Base-by-base conservation (phyloP, 2,888 invertebrate genomes). In the Leptogaster cylindrica region DNA sequence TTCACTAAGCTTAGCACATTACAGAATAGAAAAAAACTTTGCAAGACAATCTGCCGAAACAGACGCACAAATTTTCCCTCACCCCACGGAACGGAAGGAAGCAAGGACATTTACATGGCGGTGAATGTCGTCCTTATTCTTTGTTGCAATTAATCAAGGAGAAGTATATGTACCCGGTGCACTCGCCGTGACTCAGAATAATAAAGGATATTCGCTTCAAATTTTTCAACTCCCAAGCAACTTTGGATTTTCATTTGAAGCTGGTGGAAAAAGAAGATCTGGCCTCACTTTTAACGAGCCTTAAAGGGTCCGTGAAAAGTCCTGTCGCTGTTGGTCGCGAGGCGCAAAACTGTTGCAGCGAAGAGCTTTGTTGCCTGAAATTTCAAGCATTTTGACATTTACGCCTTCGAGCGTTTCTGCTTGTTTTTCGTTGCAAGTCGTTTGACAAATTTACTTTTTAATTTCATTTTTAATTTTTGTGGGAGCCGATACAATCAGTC, bases 71-170 rank as follows among this genome's bases (percentile, higher is more conserved):
- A 52, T 52, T 52, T 52, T 31, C 52, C 31, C 33, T 33, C 52
- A 31, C 5, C 33, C 18, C 31, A 16, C 2, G 18, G n/a, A 31
- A 31, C 52, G 52, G 33, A 33, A 52, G 52, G 52, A 52, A 20
- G 16, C 31, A 31, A 23, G 58, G 65, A 67, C 69, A 51, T 69
- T 69, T 67, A 67, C 67, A 69, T 52, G 64, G 46, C 44, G 25
- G 50, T 52, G 52, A 33, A 67, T 69, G 70, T 70, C 70, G 65
- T 69, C 63, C 67, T 66, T 65, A 51, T 67, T 70, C 69, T 68
- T 66, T 63, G 61, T 66, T 69, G 65, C 65, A 70, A 70, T 70
- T 69, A 70, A 70, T 70, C 70, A 70, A 52, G 31, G 52, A 52
- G 33, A 52, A 31, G 28, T 52, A 10, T 52, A 52, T 31, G 52